Evolutionary conservation across 92 coral and sea anemone species (phyloP).

Genomic region (Porites rus): DNA sequence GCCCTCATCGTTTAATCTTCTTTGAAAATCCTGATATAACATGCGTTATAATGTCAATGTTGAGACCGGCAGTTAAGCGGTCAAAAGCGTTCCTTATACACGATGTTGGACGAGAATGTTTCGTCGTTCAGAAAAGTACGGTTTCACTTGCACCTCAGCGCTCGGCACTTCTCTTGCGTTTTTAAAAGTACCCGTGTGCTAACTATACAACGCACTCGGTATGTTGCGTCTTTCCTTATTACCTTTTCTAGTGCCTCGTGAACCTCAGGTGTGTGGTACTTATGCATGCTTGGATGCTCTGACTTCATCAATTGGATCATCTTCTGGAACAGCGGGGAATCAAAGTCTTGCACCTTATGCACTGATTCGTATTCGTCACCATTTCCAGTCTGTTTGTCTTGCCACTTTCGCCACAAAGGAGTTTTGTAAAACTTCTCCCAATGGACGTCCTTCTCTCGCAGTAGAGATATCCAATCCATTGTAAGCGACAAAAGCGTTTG

Average conservation of each 20-base stretch:
- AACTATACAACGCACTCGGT: too few relatives aligned
- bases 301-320: constrained; percentile 5
- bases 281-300: not conserved
- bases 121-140: too few relatives aligned
- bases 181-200: too few relatives aligned
- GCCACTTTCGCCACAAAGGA: constrained; percentile 40
- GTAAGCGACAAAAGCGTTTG: constrained; percentile 37
- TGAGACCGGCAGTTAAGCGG: too few relatives aligned
- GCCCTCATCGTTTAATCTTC: too few relatives aligned
- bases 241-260: constrained; percentile 21
- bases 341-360: constrained; percentile 17
- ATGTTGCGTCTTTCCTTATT: not conserved
- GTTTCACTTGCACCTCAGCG: too few relatives aligned
- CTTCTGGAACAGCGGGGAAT: constrained; percentile 20
- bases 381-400: constrained; percentile 8
- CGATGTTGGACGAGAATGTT: too few relatives aligned
- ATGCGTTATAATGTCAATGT: too few relatives aligned
- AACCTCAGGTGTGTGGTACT: not conserved
- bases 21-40: too few relatives aligned
- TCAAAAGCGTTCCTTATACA: too few relatives aligned
- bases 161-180: too few relatives aligned
- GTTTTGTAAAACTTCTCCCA: constrained; percentile 29
- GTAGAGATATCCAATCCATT: constrained; percentile 20
- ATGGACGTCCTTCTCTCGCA: not conserved
- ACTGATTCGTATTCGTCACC: constrained; percentile 9